Conservation (phyloP, 35 echinoderm and acorn worm genomes). For the Lytechinus pictus region DNA sequence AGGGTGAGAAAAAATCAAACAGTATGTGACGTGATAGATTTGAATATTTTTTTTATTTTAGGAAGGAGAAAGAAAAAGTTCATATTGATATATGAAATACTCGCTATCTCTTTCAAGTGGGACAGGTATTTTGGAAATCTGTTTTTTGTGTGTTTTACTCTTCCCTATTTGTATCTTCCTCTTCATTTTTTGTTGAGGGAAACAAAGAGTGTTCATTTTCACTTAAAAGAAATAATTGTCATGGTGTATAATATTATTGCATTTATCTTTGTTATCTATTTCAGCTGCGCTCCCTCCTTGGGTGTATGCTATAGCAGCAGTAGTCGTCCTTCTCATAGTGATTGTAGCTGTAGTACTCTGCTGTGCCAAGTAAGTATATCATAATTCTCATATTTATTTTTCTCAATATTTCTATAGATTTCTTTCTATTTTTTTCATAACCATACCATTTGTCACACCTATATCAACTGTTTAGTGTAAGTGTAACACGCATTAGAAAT, state of each 20-base stretch:
- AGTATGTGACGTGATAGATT: not conserved
- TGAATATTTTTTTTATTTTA: not conserved
- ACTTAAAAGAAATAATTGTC: not conserved
- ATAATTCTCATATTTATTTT: not conserved
- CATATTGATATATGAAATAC: not conserved
- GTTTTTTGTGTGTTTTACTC: not conserved
- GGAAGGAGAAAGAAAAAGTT: not conserved
- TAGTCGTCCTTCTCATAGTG: conserved; percentile 54
- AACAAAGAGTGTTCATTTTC: not conserved
- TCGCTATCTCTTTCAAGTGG: not conserved
- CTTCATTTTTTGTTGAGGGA: not conserved
- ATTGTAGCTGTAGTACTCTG: conserved; percentile 53
- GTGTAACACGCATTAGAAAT: no score
- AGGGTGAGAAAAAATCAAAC: not conserved
- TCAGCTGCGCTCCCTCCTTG: conserved; percentile 54
- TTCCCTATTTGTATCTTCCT: no score
- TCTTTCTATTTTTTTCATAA: no score
- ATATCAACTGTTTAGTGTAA: no score
- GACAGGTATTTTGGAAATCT: not conserved
- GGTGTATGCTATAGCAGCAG: conserved; percentile 57
- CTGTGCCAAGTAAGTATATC: conserved; percentile 58
- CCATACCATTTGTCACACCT: no score
- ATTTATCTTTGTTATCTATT: not conserved
- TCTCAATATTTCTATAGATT: no score
- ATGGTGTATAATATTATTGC: not conserved